These are phyloP conservation scores for Syrrhaptes paradoxus DNA, from an alignment of 2,113 vertebrate species.

Conservation along the genomic window DNA sequence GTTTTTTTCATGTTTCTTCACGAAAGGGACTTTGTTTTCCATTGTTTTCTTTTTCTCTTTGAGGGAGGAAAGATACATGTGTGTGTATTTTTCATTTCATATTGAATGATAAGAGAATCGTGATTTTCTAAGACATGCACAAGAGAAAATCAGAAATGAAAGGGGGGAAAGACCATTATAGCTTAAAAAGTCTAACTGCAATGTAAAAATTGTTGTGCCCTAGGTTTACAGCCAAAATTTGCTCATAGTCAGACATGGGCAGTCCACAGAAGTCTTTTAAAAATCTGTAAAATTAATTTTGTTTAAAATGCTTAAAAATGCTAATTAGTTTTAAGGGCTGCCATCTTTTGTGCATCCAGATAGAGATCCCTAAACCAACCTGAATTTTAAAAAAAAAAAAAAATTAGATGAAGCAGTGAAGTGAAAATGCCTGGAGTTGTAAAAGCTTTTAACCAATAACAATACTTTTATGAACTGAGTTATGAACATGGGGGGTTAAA, in stretches of 20 bases:
- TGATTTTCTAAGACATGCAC: not conserved
- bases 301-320: not conserved
- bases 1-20: not conserved
- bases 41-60: not conserved
- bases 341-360: not conserved
- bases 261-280: not conserved
- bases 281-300: not conserved
- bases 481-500: not conserved
- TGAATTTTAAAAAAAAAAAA: not conserved
- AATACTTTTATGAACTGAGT: not conserved
- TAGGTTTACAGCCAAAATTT: not conserved
- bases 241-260: not conserved
- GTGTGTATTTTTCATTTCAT: not conserved
- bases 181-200: not conserved
- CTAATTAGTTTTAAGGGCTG: not conserved
- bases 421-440: not conserved
- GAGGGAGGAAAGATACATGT: not conserved
- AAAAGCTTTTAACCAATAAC: not conserved
- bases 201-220: not conserved
- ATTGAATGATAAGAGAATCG: rapidly evolving
- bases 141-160: not conserved
- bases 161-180: not conserved
- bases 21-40: not conserved
- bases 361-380: not conserved
- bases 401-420: not conserved